These are phyloP conservation scores for Sycophila texana DNA, from an alignment of 2,888 invertebrate genomes.

Conservation along the genomic window DNA sequence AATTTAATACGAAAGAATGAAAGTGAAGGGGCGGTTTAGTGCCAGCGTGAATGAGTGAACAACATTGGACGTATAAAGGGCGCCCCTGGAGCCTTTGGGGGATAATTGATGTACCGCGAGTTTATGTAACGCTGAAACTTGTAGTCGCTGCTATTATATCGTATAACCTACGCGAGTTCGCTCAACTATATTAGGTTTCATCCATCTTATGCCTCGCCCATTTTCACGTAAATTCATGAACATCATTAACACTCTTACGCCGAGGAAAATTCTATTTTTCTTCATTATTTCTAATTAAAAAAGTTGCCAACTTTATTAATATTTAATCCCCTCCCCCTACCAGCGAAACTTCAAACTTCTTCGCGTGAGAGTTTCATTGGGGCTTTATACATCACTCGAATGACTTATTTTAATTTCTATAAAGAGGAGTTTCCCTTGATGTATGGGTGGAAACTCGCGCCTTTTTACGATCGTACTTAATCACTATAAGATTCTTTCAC, in stretches of 20 bases:
- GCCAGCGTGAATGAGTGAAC: background rate
- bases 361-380: background rate
- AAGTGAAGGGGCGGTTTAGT: background rate
- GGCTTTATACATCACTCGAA: background rate
- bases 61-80: constrained; percentile 24
- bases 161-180: constrained; percentile 52
- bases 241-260: constrained; percentile 51
- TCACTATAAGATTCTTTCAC: background rate
- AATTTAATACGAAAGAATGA: background rate
- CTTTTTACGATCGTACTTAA: background rate
- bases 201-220: constrained; percentile 56
- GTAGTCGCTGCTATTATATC: constrained; percentile 52
- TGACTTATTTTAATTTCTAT: too few species aligned
- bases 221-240: constrained; percentile 28
- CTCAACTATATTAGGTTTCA: constrained; percentile 58
- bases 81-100: constrained; percentile 19
- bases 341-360: background rate
- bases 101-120: constrained; percentile 58
- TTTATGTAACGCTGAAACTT: constrained; percentile 57
- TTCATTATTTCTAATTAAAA: constrained; percentile 50
- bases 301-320: constrained; percentile 53
- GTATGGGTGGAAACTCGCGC: background rate
- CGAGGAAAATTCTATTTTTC: constrained; percentile 7
- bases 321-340: constrained; percentile 15
- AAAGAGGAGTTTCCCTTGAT: too few species aligned